These are phyloP conservation scores for Bubo blakistoni DNA, from an alignment of 2,113 vertebrate genomes.

Conservation along the genomic window DNA sequence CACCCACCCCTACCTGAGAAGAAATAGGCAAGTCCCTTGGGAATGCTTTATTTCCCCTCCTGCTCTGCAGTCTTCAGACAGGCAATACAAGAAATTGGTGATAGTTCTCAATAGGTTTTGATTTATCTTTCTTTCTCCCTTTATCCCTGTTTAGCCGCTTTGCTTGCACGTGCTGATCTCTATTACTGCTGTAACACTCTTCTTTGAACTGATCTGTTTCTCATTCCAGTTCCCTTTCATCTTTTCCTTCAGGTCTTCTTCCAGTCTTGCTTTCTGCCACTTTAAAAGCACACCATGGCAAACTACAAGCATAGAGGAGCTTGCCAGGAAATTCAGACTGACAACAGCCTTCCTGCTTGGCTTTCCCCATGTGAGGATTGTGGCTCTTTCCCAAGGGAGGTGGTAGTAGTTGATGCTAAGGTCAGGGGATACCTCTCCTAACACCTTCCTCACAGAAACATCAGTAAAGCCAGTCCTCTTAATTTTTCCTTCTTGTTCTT, in stretches of 20 bases:
- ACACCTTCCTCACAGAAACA: not conserved
- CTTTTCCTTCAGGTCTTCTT: not conserved
- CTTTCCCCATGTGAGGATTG: not conserved
- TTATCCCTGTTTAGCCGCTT: not conserved
- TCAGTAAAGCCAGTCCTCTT: not conserved
- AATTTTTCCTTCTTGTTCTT: not conserved
- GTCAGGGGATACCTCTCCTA: not conserved
- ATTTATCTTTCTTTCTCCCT: not conserved
- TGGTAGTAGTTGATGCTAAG: not conserved
- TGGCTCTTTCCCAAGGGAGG: not conserved
- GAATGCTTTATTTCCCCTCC: not conserved
- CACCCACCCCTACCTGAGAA: not conserved
- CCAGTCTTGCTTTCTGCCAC: not conserved
- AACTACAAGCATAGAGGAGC: not conserved
- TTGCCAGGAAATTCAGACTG: not conserved
- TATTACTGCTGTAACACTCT: fast-evolving
- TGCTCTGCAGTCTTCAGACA: not conserved
- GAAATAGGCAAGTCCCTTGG: not conserved
- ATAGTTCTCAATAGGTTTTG: not conserved
- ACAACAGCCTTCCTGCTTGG: not conserved
- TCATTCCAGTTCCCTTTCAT: not conserved
- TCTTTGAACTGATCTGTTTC: not conserved
- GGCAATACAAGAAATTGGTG: not conserved
- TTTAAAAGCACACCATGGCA: not conserved
- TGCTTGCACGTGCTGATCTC: not conserved